Evolutionary conservation across 2,888 invertebrate genomes (phyloP), one percentile per base, ranked within the genome.

Genomic region (Drosophila merina): DNA sequence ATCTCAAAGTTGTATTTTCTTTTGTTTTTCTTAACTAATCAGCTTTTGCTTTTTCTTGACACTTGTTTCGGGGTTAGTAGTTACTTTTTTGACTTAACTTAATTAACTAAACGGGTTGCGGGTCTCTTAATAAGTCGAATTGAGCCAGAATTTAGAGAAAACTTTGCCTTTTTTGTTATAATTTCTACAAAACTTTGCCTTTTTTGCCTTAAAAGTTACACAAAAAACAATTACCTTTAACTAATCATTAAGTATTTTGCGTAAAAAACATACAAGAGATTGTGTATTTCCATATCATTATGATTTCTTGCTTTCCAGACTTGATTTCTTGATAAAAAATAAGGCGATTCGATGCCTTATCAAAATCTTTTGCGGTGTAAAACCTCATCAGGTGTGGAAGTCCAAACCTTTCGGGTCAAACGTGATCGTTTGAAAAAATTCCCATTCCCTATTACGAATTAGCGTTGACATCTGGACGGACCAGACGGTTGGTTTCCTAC

Each of bases 81-180:
- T 52, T 51, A 55, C 47, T 31, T 56, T 54, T 75, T 51, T 51
- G 33, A 4, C 14, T 26, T 26, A 26, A 42, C 45, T 54, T 60
- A 50, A 70, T 58, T 66, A 59, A 44, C 52, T 26, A 25, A 55
- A 55, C 33, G 25, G 36, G 57, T 59, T 58, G 28, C 14, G 10
- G 33, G 33, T 4, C 36, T 36, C 49, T 63, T 70, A 82, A 74
- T 58, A 80, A 83, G 80, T 54, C 79, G 69, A 66, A 71, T 56
- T 49, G 51, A 64, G 67, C 67, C 59, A 47, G 30, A 40, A 44
- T 44, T 72, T 28, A 31, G 25, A 14, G 14, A 4, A 40, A 6
- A 10, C 33, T 33, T 33, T 40, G 40, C 40, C 40, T 40, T 40
- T 1, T 40, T 14, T 14, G 10, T 14, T 14, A 14, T 14, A 14